Conservation (phyloP, 1,140 invertebrate genomes). For the Schmidtea mediterranea region DNA sequence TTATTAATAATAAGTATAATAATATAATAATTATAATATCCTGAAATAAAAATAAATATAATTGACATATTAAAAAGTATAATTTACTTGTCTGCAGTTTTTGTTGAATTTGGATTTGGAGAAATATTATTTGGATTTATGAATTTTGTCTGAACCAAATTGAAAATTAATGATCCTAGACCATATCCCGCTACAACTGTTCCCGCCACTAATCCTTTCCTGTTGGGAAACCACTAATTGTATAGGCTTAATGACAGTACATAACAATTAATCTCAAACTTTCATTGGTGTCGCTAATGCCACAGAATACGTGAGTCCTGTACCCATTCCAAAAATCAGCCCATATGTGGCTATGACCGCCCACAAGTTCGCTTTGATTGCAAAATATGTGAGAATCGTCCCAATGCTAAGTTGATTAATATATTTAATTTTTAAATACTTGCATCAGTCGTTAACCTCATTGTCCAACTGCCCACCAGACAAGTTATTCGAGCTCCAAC, state of each 20-base stretch:
- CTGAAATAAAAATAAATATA: too few relatives aligned
- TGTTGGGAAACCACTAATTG: slow-evolving; percentile 28
- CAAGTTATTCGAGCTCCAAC: slow-evolving; percentile 18
- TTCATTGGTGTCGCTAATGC: slow-evolving; percentile 11
- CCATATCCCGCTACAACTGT: slow-evolving; percentile 27
- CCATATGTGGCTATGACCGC: slow-evolving; percentile 21
- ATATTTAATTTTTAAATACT: neutral
- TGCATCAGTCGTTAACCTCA: slow-evolving; percentile 12
- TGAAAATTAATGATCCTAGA: slow-evolving; percentile 24
- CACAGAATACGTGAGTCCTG: slow-evolving; percentile 21
- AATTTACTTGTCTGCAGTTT: neutral
- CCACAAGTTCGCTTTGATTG: slow-evolving; percentile 18
- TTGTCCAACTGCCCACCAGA: slow-evolving; percentile 15
- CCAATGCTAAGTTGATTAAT: slow-evolving; percentile 14
- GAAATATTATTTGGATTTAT: slow-evolving; percentile 25
- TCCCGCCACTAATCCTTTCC: slow-evolving; percentile 26
- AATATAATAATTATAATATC: too few relatives aligned
- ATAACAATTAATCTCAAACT: neutral
- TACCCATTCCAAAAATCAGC: slow-evolving; percentile 13
- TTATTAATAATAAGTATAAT: too few relatives aligned
- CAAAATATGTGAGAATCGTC: slow-evolving; percentile 21
- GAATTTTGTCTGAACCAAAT: slow-evolving; percentile 24
- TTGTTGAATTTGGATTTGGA: slow-evolving; percentile 8
- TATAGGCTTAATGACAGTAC: slow-evolving; percentile 4
- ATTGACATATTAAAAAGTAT: neutral